These are phyloP conservation scores for Stigmatopora nigra DNA, from an alignment of 2,113 vertebrate species.

Conservation along the genomic window DNA sequence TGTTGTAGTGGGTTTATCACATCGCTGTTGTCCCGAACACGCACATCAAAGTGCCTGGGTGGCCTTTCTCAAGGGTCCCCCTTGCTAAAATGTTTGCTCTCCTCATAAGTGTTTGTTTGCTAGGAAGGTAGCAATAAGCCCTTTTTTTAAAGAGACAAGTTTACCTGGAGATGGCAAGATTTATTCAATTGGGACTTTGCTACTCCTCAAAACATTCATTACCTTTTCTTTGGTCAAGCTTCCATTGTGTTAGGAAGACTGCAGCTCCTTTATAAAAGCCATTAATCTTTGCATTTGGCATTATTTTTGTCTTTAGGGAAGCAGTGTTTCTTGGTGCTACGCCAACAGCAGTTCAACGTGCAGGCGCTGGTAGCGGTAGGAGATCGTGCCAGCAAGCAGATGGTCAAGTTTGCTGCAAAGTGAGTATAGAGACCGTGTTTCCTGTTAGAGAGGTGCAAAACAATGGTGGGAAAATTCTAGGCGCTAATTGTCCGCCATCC, in stretches of 20 bases:
- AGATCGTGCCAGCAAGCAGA: slow-evolving; percentile 98
- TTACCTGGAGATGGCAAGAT: slow-evolving; percentile 27
- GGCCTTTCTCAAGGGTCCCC: slow-evolving; percentile 38
- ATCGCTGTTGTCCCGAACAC: slow-evolving; percentile 21
- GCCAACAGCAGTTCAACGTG: slow-evolving; percentile 97
- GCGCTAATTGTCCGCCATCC: slow-evolving; percentile 70
- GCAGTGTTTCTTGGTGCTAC: slow-evolving; percentile 95
- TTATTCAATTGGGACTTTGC: slow-evolving; percentile 7
- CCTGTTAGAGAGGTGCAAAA: slow-evolving; percentile 82
- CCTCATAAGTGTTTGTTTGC: slow-evolving; percentile 44
- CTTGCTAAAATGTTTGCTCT: slow-evolving; percentile 44
- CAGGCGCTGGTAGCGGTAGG: slow-evolving; percentile 96
- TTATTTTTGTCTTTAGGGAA: slow-evolving; percentile 79
- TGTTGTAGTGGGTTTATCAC: slow-evolving; percentile 46
- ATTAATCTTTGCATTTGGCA: slow-evolving; percentile 26
- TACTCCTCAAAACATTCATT: background rate
- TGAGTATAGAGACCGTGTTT: slow-evolving; percentile 86
- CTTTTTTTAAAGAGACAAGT: slow-evolving; percentile 48
- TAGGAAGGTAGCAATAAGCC: slow-evolving; percentile 45
- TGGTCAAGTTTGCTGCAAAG: slow-evolving; percentile 99
- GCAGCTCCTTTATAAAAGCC: slow-evolving; percentile 15
- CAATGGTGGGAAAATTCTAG: slow-evolving; percentile 93
- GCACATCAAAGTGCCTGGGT: slow-evolving; percentile 59
- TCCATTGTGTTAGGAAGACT: slow-evolving; percentile 7
- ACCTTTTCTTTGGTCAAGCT: slow-evolving; percentile 8